Percentiles rank a stretch among this genome's conserved stretches.
Evolutionary conservation across 2,888 invertebrate genomes (phyloP).

Genomic region (Heliconius erato): DNA sequence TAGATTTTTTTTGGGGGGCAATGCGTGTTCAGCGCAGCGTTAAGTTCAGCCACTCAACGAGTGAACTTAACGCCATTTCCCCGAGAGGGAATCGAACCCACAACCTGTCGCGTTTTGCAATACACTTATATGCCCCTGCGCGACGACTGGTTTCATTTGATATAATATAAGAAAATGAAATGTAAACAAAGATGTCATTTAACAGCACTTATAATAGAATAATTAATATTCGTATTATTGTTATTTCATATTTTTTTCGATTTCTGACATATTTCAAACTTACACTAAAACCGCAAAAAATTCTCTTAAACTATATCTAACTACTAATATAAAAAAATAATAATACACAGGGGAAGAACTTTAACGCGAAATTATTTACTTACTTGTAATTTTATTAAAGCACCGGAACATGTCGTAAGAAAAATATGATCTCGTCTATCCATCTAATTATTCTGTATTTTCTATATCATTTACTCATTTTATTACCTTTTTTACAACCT

Average conservation of each 20-base stretch:
- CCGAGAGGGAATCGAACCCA: no score
- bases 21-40: no score
- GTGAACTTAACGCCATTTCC: no score
- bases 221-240: not conserved
- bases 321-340: not conserved
- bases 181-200: no score
- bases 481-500: constrained; percentile 30
- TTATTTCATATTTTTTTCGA: constrained; percentile 2
- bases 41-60: no score
- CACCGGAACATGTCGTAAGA: constrained; percentile 28
- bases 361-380: constrained; percentile 21
- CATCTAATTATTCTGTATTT: constrained; percentile 25
- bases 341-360: constrained; percentile 28
- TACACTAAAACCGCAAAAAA: constrained; percentile 1
- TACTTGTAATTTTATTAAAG: constrained; percentile 15
- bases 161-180: no score
- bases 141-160: no score
- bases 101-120: no score
- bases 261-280: not conserved
- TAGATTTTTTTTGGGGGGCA: no score
- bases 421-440: constrained; percentile 27
- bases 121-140: no score
- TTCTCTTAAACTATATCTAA: constrained; percentile 1
- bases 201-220: no score
- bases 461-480: constrained; percentile 19